Percentiles rank a stretch among this genome's conserved stretches.
These are phyloP conservation scores for Enteromius afrohamiltoni DNA, from an alignment of 2,797 vertebrate genomes.

Conservation along the genomic window DNA sequence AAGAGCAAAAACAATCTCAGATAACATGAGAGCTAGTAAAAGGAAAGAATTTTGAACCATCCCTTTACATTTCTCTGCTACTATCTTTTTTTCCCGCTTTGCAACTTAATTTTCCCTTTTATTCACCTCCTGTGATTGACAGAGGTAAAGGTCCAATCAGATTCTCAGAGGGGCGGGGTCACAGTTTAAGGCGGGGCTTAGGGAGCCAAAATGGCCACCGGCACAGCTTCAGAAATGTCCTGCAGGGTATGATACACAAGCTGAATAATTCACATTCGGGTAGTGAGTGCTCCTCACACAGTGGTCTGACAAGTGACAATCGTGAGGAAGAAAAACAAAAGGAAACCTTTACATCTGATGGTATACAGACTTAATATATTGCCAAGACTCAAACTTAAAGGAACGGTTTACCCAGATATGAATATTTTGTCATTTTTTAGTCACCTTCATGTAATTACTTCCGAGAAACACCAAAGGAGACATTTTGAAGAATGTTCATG, in stretches of 20 bases:
- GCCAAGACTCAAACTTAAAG: conserved; percentile 24
- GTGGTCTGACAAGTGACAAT: conserved; percentile 29
- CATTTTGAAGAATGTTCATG: background rate
- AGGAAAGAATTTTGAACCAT: background rate
- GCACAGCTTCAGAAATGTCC: background rate
- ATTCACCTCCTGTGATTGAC: background rate
- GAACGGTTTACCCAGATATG: background rate
- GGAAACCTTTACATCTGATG: background rate
- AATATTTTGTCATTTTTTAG: background rate
- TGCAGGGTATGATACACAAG: conserved; percentile 21
- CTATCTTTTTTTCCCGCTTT: background rate
- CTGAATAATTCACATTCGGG: conserved; percentile 40
- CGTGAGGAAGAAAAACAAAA: conserved; percentile 30
- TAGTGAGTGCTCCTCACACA: conserved; percentile 35
- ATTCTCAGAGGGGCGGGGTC: background rate
- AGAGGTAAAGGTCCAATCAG: background rate
- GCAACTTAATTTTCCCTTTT: background rate
- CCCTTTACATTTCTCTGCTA: background rate
- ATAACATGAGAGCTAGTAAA: background rate
- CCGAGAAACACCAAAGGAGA: background rate
- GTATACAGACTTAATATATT: conserved; percentile 12
- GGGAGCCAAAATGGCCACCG: conserved; percentile 22
- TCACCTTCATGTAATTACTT: background rate
- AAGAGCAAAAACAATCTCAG: background rate
- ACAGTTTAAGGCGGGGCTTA: conserved; percentile 38